These are phyloP conservation scores for Paraescarpia echinospica DNA, from an alignment of 1,140 invertebrate genomes.

Conservation along the genomic window DNA sequence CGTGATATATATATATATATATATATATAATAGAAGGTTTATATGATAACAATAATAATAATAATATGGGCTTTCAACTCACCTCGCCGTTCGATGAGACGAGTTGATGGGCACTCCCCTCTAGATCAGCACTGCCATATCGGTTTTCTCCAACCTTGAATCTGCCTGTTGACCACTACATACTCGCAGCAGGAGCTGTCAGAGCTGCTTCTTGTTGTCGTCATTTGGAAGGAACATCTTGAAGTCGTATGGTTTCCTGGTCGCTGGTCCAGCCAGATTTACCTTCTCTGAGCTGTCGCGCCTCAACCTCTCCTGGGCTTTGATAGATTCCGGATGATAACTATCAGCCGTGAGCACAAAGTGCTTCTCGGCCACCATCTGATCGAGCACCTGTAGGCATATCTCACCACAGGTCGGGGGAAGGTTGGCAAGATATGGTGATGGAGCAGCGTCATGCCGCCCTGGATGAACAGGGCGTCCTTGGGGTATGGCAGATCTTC, in stretches of 20 bases:
- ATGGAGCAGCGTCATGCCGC: no score
- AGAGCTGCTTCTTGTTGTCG: slow-evolving; percentile 10
- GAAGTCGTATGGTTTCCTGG: no score
- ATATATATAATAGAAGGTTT: no score
- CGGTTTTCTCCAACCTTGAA: neutral
- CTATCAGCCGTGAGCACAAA: neutral
- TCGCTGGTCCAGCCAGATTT: no score
- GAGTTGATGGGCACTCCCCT: neutral
- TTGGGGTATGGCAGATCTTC: neutral
- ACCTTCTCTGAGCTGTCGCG: no score
- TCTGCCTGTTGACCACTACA: neutral
- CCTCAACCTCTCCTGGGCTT: no score
- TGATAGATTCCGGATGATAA: neutral
- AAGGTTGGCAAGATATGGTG: no score
- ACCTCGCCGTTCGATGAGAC: neutral
- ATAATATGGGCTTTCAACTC: no score
- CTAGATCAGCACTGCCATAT: neutral
- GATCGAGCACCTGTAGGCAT: slow-evolving; percentile 7
- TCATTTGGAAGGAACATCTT: no score
- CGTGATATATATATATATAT: no score
- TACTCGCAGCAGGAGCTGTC: slow-evolving; percentile 9
- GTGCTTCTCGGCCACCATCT: slow-evolving; percentile 9
- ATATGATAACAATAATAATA: no score
- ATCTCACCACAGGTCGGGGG: slow-evolving; percentile 4
- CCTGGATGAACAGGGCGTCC: neutral